Base-by-base conservation (phyloP, 1,140 invertebrate species). In the Geopemphigus sp. region DNA sequence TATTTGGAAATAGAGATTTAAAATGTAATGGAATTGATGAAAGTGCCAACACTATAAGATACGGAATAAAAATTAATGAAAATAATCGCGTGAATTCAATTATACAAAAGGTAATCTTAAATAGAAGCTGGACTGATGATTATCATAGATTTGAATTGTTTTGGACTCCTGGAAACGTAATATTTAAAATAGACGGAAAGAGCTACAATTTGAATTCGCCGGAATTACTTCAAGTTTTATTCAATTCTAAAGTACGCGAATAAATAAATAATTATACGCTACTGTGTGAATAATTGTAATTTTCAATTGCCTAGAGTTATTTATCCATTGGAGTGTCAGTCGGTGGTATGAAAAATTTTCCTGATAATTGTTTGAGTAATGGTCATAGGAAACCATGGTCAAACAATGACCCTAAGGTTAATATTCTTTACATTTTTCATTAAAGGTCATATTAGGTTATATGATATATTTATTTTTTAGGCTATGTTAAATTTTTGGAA, bases 341-440 rank as follows among this genome's bases (percentile, higher is more conserved):
- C 50, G 89, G 88, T 54, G 89, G 88, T 47, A 86, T 86, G 5
- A 84, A 83, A 39, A 88, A 85, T 82, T 89, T 89, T 84, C 86
- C 87, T 5, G 88, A 90, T 82, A 81, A 54, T 39, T 82, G 74
- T 57, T 80, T 72, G 53, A 83, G 81, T 26, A 61, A 68, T 45
- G 59, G 76, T 1, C 29, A 80, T 22, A 17, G 72, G 14, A 89
- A 89, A 82, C 88, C 88, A 8, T 89, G 88, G 88, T 82, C 74
- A 11, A 88, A 88, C 72, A 82, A 78, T 24, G 83, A 83, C 22
- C 63, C 82, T 10, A 84, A 84, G 81, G 84, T 85, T 29, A 83
- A 82, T 29, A 50, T 50, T 8, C 47, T 22, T 70, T 47, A 76
- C 39, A 26, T 76, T 74, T n/a, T 68, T 12, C 26, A 59, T 26